phyloP scores from a whole-genome alignment of 2,113 vertebrate genomes.

The Cottus gobio region DNA sequence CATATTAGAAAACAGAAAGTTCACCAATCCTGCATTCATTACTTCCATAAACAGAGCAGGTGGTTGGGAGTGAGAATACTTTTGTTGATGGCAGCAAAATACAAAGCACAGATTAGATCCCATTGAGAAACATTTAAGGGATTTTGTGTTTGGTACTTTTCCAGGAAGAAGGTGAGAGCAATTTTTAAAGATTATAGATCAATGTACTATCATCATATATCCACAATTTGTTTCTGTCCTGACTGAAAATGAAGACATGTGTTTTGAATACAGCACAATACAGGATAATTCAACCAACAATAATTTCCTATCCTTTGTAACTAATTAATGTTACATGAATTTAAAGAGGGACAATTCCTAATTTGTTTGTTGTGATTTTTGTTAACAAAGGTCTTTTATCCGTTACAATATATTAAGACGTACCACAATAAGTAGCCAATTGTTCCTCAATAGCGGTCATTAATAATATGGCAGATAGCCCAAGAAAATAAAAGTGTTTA shows the following conservation, averaged over 20 bases:
- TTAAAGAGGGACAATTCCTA: too few species aligned
- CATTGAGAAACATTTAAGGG: neutral
- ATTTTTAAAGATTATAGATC: too few species aligned
- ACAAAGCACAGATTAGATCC: neutral
- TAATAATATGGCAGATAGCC: neutral
- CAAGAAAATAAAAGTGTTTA: neutral
- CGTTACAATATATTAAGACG: neutral
- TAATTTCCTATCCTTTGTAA: neutral
- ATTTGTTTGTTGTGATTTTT: too few species aligned
- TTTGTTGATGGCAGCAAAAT: neutral
- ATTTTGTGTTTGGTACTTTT: neutral
- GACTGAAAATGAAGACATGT: too few species aligned
- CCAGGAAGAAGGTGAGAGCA: neutral
- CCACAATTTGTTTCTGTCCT: too few species aligned
- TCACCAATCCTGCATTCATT: neutral
- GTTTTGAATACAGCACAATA: neutral
- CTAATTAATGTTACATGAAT: too few species aligned
- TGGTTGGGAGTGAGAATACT: neutral
- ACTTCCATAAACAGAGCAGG: neutral
- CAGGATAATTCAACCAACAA: neutral
- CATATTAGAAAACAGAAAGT: neutral
- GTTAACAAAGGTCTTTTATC: neutral
- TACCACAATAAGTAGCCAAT: neutral
- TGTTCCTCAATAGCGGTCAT: neutral
- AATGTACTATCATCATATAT: too few species aligned